Evolutionary conservation across 1,140 invertebrate genomes (phyloP).

Genomic region (Drosophila insularis): DNA sequence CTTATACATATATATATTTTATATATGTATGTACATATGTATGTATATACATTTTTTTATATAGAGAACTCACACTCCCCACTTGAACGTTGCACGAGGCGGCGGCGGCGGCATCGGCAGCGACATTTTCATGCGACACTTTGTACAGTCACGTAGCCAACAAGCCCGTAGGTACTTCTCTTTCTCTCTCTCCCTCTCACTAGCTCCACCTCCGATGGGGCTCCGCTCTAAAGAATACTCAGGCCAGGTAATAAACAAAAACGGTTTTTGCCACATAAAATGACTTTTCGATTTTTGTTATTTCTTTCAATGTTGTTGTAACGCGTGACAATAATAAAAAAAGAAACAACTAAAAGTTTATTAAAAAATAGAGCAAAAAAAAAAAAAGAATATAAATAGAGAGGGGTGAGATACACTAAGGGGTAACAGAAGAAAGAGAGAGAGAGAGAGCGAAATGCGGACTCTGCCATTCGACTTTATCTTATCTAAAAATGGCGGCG

Average conservation of each 20-base stretch:
- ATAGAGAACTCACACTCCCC: conserved; percentile 13
- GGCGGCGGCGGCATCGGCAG: conserved; percentile 23
- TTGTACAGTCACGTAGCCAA: conserved; percentile 75
- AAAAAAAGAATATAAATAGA: conserved; percentile 61
- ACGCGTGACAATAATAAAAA: conserved; percentile 75
- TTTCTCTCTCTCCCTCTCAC: not conserved
- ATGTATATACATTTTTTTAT: conserved; percentile 1
- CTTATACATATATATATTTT: too few species aligned
- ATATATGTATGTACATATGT: too few species aligned
- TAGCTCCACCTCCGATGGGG: too few species aligned
- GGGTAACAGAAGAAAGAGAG: conserved; percentile 5
- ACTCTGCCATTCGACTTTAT: conserved; percentile 55
- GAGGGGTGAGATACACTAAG: conserved; percentile 7
- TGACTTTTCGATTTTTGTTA: conserved; percentile 63
- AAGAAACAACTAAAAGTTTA: conserved; percentile 58
- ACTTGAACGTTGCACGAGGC: conserved; percentile 65
- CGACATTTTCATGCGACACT: conserved; percentile 36
- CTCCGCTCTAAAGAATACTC: not conserved
- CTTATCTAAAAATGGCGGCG: conserved; percentile 75
- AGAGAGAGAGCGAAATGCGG: conserved; percentile 27
- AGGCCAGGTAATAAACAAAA: conserved; percentile 59
- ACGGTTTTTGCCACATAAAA: conserved; percentile 63
- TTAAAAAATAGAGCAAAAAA: conserved; percentile 70
- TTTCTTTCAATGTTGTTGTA: conserved; percentile 53
- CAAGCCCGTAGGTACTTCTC: not conserved